These are phyloP conservation scores for Drosophila mercatorum DNA, from an alignment of 2,888 invertebrate species.

Conservation along the genomic window DNA sequence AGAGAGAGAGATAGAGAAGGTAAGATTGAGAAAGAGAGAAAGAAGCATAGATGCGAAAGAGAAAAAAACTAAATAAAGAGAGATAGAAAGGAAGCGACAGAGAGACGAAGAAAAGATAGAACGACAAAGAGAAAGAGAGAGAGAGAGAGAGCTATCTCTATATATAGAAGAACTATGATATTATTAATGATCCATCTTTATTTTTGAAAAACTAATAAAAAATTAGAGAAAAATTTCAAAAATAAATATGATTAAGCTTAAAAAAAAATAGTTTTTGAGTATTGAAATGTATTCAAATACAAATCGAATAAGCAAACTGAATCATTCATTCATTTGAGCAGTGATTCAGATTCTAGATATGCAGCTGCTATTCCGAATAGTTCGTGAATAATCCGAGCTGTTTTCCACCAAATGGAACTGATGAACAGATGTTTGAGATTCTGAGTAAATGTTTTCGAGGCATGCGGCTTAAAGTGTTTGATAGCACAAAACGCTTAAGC, in stretches of 20 bases:
- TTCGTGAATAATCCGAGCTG: background rate
- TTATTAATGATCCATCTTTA: no score
- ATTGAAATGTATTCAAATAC: background rate
- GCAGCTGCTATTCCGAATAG: background rate
- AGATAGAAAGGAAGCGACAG: background rate
- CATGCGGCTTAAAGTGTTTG: background rate
- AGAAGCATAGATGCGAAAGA: no score
- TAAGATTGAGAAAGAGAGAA: background rate
- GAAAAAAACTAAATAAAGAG: background rate
- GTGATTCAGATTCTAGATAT: background rate
- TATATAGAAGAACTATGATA: no score
- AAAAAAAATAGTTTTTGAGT: background rate
- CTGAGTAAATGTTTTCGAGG: background rate
- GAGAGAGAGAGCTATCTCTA: background rate
- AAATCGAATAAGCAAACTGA: background rate
- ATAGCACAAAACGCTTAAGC: background rate
- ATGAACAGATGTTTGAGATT: constrained; percentile 5
- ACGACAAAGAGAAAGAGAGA: background rate
- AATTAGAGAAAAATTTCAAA: no score
- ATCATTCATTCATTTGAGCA: background rate
- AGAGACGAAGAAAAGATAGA: background rate
- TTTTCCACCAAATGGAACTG: background rate
- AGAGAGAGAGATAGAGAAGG: background rate
- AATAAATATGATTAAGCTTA: background rate
- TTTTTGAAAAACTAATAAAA: no score